These are phyloP conservation scores for Polyploca ridens DNA, from an alignment of 2,888 invertebrate species.

Conservation along the genomic window DNA sequence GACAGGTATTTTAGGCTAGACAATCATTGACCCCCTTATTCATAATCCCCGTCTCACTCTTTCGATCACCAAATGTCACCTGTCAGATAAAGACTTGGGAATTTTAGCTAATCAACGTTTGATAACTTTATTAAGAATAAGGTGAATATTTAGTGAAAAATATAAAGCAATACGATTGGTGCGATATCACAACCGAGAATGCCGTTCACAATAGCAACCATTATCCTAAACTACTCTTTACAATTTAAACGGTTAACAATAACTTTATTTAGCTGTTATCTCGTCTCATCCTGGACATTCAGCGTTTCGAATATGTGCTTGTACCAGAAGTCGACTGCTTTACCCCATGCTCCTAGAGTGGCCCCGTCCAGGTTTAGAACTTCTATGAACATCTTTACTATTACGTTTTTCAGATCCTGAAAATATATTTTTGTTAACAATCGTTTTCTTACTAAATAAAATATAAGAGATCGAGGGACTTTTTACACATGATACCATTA, in stretches of 20 bases:
- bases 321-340: conserved; percentile 77
- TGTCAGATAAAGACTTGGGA: too few species aligned
- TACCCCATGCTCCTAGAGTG: conserved; percentile 74
- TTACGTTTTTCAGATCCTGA: conserved; percentile 73
- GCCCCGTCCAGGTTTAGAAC: conserved; percentile 64
- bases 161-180: neutral
- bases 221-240: conserved; percentile 37
- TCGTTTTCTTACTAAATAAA: neutral
- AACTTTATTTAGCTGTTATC: conserved; percentile 11
- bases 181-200: conserved; percentile 27
- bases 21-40: too few species aligned
- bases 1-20: too few species aligned
- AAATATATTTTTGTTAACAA: conserved; percentile 23
- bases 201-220: conserved; percentile 28
- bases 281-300: conserved; percentile 25
- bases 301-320: conserved; percentile 71
- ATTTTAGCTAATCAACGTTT: too few species aligned
- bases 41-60: too few species aligned
- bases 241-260: conserved; percentile 23
- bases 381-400: conserved; percentile 77
- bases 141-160: too few species aligned
- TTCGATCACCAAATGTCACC: too few species aligned
- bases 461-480: too few species aligned
- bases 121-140: too few species aligned
- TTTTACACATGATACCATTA: too few species aligned